Conservation (phyloP, 2,113 vertebrate genomes). For the Alaudala cheleensis region DNA sequence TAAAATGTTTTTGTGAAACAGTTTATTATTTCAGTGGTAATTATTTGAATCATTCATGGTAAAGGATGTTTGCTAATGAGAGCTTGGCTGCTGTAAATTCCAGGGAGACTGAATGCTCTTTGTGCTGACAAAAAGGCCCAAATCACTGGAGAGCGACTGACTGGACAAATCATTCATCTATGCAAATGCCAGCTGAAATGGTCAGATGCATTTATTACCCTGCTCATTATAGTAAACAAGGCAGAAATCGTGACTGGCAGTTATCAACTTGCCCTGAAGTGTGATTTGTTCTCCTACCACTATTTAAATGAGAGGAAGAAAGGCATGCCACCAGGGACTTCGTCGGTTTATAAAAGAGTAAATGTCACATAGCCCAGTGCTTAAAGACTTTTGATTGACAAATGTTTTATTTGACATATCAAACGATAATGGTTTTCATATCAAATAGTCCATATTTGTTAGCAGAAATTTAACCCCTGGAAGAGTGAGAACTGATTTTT, state of each 20-base stretch:
- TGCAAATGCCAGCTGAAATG: conserved; percentile 94
- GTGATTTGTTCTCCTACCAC: conserved; percentile 83
- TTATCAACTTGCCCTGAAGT: conserved; percentile 86
- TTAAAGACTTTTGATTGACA: conserved; percentile 89
- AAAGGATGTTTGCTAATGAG: conserved; percentile 92
- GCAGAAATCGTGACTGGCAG: conserved; percentile 87
- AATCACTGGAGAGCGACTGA: conserved; percentile 86
- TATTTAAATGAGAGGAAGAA: conserved; percentile 86
- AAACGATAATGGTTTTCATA: conserved; percentile 87
- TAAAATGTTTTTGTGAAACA: conserved; percentile 90
- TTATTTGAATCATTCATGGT: conserved; percentile 91
- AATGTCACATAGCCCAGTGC: conserved; percentile 89
- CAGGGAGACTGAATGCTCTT: conserved; percentile 88
- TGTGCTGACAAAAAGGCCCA: conserved; percentile 90
- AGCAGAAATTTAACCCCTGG: conserved; percentile 81
- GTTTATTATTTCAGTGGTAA: conserved; percentile 90
- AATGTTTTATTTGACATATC: conserved; percentile 93
- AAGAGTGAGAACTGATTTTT: conserved; percentile 65
- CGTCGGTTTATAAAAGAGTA: conserved; percentile 87
- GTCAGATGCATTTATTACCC: conserved; percentile 89
- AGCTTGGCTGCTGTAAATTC: conserved; percentile 86
- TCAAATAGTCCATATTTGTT: conserved; percentile 80
- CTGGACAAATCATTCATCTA: conserved; percentile 94
- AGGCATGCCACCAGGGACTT: conserved; percentile 83
- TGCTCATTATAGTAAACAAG: conserved; percentile 89